Conservation (phyloP, 2,888 invertebrate genomes). For the Morpho achilles region DNA sequence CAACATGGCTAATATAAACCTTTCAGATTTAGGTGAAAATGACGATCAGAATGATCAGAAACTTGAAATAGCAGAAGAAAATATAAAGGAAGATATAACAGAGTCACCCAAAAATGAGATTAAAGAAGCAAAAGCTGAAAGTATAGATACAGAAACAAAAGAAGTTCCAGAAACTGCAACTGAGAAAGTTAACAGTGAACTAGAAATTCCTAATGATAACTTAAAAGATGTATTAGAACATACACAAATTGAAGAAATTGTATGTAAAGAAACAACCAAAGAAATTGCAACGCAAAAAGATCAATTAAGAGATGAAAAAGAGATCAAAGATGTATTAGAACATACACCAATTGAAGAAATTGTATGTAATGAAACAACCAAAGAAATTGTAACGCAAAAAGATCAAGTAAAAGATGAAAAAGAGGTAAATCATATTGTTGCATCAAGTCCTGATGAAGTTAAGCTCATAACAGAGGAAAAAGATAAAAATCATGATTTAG, state of each 20-base stretch:
- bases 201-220: too few species aligned
- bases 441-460: neutral
- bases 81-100: constrained; percentile 26
- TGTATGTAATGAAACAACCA: constrained; percentile 3
- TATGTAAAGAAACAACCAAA: constrained; percentile 5
- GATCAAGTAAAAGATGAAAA: neutral
- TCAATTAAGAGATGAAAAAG: neutral
- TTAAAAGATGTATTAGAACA: too few species aligned
- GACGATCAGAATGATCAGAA: constrained; percentile 27
- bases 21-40: constrained; percentile 49
- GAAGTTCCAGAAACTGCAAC: neutral
- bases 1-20: constrained; percentile 53
- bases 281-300: constrained; percentile 2
- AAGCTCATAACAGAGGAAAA: neutral
- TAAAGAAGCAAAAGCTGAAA: neutral
- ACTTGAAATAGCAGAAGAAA: constrained; percentile 20
- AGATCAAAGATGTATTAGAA: too few species aligned
- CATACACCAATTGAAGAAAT: constrained; percentile 18
- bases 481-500: neutral
- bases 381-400: constrained; percentile 1
- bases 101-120: neutral
- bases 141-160: neutral
- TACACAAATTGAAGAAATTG: constrained; percentile 17
- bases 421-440: neutral
- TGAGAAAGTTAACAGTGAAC: constrained; percentile 1